phyloP scores from a whole-genome alignment of 2,797 vertebrate genomes.

The Enteromius argenteus region DNA sequence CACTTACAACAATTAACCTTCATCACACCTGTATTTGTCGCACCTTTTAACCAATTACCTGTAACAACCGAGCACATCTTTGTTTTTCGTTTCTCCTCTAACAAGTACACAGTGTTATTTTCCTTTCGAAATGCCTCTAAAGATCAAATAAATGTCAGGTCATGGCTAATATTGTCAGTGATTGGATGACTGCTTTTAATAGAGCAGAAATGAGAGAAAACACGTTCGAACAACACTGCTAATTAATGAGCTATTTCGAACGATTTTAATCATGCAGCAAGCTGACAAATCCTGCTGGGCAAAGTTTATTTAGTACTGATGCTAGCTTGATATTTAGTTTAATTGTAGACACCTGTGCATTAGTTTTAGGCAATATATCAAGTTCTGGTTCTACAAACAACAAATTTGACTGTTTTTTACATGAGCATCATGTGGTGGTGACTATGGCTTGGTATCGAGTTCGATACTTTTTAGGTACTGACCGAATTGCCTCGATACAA shows the following conservation, averaged over 20 bases:
- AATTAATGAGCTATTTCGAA: slow-evolving; percentile 22
- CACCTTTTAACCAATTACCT: slow-evolving; percentile 16
- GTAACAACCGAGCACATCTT: background rate
- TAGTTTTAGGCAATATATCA: background rate
- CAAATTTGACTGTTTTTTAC: background rate
- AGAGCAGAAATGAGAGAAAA: slow-evolving; percentile 29
- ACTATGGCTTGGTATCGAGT: no score
- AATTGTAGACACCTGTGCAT: slow-evolving; percentile 10
- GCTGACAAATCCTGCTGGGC: background rate
- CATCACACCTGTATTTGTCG: slow-evolving; percentile 12
- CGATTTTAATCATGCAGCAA: slow-evolving; percentile 5
- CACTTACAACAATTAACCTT: slow-evolving; percentile 46
- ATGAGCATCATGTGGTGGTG: background rate
- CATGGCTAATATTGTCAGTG: background rate
- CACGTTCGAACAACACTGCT: background rate
- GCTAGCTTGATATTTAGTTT: slow-evolving; percentile 4
- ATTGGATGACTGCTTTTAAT: slow-evolving; percentile 38
- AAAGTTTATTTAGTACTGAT: slow-evolving; percentile 14
- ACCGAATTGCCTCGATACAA: no score
- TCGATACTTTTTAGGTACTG: no score
- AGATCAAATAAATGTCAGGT: slow-evolving; percentile 24
- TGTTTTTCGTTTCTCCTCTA: background rate
- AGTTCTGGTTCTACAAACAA: background rate
- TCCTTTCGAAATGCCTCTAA: slow-evolving; percentile 2
- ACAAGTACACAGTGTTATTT: background rate